Conservation (phyloP, 2,113 vertebrate genomes). For the Trogon surrucura region DNA sequence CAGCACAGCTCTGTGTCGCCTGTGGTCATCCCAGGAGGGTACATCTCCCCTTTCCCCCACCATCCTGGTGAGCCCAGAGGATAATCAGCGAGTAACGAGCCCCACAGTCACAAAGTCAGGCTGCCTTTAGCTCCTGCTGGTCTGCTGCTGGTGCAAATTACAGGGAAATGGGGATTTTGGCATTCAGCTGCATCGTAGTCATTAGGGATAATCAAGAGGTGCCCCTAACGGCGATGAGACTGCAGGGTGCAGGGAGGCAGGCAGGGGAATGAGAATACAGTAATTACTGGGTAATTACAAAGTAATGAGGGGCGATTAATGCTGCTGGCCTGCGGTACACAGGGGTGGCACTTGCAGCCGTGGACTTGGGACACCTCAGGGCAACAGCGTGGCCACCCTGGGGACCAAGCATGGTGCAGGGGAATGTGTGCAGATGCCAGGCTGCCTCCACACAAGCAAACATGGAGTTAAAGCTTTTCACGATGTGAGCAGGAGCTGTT, state of each 20-base stretch:
- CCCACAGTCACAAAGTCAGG: background rate
- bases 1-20: background rate
- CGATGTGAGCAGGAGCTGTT: background rate
- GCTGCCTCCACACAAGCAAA: background rate
- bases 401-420: rapidly evolving
- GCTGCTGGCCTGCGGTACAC: background rate
- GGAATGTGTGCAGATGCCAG: background rate
- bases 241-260: background rate
- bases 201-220: conserved; percentile 29
- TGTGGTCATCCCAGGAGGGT: rapidly evolving
- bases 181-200: conserved; percentile 35
- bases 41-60: background rate
- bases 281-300: conserved; percentile 66
- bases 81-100: background rate
- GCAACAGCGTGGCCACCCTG: rapidly evolving
- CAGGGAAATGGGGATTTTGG: conserved; percentile 10
- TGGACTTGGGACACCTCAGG: background rate
- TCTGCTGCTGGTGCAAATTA: background rate
- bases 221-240: background rate
- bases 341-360: background rate
- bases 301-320: background rate
- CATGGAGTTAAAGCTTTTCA: background rate
- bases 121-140: background rate
- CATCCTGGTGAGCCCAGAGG: background rate
- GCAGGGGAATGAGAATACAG: conserved; percentile 21